A percentile compares a stretch with the other conserved stretches of the same genome.
Evolutionary conservation across 2,113 vertebrate genomes (phyloP).

Genomic region (Hemichromis elongatus): DNA sequence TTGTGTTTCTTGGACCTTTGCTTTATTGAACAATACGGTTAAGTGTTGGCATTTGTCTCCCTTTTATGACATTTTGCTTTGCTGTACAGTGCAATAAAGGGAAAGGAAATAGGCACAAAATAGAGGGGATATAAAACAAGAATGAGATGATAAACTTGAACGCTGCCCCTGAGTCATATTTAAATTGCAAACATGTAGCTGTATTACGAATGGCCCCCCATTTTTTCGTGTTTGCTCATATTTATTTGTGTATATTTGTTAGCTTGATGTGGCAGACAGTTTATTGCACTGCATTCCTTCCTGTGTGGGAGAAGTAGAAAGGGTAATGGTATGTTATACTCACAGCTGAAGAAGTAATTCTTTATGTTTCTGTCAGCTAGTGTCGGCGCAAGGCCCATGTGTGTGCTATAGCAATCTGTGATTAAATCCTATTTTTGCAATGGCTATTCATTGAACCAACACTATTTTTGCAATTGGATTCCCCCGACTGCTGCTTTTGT

Average conservation of each 20-base stretch:
- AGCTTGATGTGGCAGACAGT: neutral
- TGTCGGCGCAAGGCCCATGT: neutral
- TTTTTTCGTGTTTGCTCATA: neutral
- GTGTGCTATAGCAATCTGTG: slow-evolving; percentile 21
- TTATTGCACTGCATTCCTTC: neutral
- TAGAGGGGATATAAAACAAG: neutral
- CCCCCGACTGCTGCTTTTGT: slow-evolving; percentile 11
- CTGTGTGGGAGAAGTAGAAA: slow-evolving; percentile 34
- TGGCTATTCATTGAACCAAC: slow-evolving; percentile 5
- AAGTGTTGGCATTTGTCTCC: neutral
- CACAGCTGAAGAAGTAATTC: slow-evolving; percentile 19
- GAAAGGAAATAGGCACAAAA: neutral
- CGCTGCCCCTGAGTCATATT: neutral
- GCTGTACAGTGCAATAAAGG: neutral
- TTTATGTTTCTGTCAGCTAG: slow-evolving; percentile 27
- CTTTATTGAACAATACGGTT: neutral
- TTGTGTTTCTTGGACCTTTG: neutral
- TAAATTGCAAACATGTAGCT: neutral
- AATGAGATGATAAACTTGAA: neutral
- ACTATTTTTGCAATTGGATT: slow-evolving; percentile 28
- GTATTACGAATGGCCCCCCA: neutral
- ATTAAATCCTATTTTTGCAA: slow-evolving; percentile 54
- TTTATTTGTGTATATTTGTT: neutral
- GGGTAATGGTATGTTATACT: slow-evolving; percentile 48
- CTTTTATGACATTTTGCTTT: neutral